Evolutionary conservation across 2,797 vertebrate genomes (phyloP), one percentile per base, ranked within the genome.

Genomic region (Rallus crepitans): DNA sequence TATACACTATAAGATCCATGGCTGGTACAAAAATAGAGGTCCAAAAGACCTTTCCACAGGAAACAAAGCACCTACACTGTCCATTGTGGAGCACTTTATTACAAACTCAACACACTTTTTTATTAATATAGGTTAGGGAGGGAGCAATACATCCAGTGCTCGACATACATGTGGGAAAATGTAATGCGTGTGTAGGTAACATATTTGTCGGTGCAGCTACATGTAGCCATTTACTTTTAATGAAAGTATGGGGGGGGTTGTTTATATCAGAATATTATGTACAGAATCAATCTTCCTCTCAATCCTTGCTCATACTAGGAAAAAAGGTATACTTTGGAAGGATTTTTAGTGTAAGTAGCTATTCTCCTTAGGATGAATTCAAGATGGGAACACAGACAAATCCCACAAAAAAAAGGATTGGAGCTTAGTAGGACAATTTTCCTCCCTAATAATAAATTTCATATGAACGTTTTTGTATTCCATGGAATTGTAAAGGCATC

Each of bases 401-500:
- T 35, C 21, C 13, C 7, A 13, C 35, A 35, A 42, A 69, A 69
- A 42, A 59, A 91, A 59, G 12, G 15, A 30, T 59, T 77, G 18
- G 30, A 66, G 6, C 24, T 69, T 86, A 57, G 28, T 69, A 37
- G 27, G 55, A 56, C 52, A 71, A 24, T 14, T 73, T 56, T 79
- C 8, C 19, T 71, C 20, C 83, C 48, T 52, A 71, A 71, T 21
- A 56, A 53, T 53, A 85, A 68, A 68, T 60, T 72, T 90, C 20
- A 47, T 21, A 66, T 30, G 15, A 60, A 69, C 89, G 61, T 73
- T 40, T 7, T 31, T 97, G 79, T 89, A 73, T 96, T 94, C 94
- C 57, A 68, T 65, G 68, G 65, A 95, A 78, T 85, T 95, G 73
- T 84, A 95, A 89, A 90, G 70, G 52, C 63, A 90, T 66, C 31